A percentile compares a stretch with the other conserved stretches of the same genome.
These are phyloP conservation scores for Mizuhopecten yessoensis DNA, from an alignment of 1,140 invertebrate genomes.

Conservation along the genomic window DNA sequence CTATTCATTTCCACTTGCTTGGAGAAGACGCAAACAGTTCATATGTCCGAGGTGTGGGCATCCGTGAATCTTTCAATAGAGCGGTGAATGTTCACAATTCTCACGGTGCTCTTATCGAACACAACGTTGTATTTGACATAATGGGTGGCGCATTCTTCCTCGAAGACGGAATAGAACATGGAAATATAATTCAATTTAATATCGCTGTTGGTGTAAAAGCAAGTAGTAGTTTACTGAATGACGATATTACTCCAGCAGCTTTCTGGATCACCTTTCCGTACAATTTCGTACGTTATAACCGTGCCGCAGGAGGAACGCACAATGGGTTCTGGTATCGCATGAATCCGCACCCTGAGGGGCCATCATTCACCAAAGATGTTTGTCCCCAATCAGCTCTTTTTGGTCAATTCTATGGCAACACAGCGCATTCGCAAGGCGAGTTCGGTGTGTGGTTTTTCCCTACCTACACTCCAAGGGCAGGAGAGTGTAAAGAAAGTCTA, in stretches of 20 bases:
- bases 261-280: conserved; percentile 72
- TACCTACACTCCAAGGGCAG: conserved; percentile 66
- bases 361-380: conserved; percentile 67
- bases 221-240: conserved; percentile 73
- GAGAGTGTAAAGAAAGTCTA: conserved; percentile 57
- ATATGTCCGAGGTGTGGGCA: conserved; percentile 70
- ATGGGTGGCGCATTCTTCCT: conserved; percentile 76
- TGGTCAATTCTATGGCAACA: conserved; percentile 76
- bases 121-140: conserved; percentile 72
- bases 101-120: conserved; percentile 63
- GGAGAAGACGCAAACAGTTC: conserved; percentile 62
- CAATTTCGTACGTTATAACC: conserved; percentile 71
- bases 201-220: conserved; percentile 66
- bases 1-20: conserved; percentile 76
- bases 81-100: conserved; percentile 74
- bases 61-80: conserved; percentile 73
- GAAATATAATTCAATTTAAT: conserved; percentile 71
- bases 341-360: conserved; percentile 69
- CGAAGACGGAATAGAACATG: conserved; percentile 75
- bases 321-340: conserved; percentile 77
- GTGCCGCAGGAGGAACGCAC: conserved; percentile 74
- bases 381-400: conserved; percentile 75
- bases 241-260: conserved; percentile 75
- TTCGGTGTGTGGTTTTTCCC: conserved; percentile 81
- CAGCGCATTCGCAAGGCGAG: conserved; percentile 78